Evolutionary conservation across 2,888 invertebrate genomes (phyloP), one percentile per base, ranked within the genome.

Genomic region (Galeruca laticollis): DNA sequence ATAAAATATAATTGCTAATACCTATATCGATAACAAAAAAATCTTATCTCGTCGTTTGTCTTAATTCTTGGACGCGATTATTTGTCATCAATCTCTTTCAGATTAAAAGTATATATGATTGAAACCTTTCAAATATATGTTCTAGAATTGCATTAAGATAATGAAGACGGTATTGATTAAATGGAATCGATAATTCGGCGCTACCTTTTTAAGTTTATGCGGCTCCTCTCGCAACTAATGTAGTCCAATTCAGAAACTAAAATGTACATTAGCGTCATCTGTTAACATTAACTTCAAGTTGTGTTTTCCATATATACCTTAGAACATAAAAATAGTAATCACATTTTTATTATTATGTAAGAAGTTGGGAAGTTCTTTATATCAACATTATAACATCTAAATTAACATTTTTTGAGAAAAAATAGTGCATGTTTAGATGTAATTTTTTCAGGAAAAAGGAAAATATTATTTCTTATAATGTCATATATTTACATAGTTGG

Each of bases 1-100:
- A 63, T 63, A 63, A 54, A 26, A 57, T 35, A n/a, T 57, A 57
- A 57, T 57, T 57, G 15, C 33, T 47, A 15, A 47, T 33, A 31
- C 6, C 26, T 3, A 35, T 37, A 57, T 11, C 35, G 56, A 57
- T 56, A 33, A 56, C 33, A 35, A 31, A 57, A 57, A 56, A 35
- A 35, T 18, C 9, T 47, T 47, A 47, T 47, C 47, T 47, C 15
- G 8, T 47, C 9, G 18, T 47, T 47, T 47, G 10, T 47, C 10
- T 18, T 15, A 18, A 18, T 18, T 47, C 15, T 47, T 47, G 47
- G 13, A 13, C 47, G 15, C 15, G 5, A 47, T 15, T 47, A 47
- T 15, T 18, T 35, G 56, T 35, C 35, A 57, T 18, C 18, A n/a
- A 35, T 37, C 2, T 33, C 9, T 6, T 15, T 10, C 15, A 33